Conservation (phyloP, 92 coral and sea anemone genomes). For the Porites cylindrica region DNA sequence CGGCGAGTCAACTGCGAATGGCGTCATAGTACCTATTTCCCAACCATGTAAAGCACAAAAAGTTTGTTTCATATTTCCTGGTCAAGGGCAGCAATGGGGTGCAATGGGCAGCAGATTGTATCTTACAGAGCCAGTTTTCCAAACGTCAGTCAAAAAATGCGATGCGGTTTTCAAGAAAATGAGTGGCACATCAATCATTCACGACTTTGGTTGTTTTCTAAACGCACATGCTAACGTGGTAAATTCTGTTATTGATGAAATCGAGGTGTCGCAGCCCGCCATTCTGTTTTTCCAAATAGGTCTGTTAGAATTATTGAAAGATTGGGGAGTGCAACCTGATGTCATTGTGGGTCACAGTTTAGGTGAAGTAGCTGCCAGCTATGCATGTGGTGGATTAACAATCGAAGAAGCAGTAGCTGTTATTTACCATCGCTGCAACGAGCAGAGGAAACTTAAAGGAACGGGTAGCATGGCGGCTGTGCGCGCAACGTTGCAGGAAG, state of each 20-base stretch:
- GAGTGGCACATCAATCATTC: slow-evolving; percentile 4
- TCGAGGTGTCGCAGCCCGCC: slow-evolving; percentile 40
- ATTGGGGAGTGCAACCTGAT: slow-evolving; percentile 48
- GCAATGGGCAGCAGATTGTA: slow-evolving; percentile 42
- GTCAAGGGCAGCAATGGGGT: slow-evolving; percentile 48
- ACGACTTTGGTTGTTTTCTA: background rate
- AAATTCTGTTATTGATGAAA: slow-evolving; percentile 1
- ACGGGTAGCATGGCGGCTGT: slow-evolving; percentile 53
- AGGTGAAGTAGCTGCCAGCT: slow-evolving; percentile 55
- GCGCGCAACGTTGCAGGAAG: slow-evolving; percentile 33
- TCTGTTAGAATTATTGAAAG: slow-evolving; percentile 27
- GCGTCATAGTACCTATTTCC: background rate
- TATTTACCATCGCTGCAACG: slow-evolving; percentile 31
- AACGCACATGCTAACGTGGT: background rate
- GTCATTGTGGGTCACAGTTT: slow-evolving; percentile 55
- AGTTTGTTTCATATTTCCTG: slow-evolving; percentile 41
- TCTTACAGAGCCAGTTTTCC: slow-evolving; percentile 30
- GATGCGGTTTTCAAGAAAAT: background rate
- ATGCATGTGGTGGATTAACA: slow-evolving; percentile 36
- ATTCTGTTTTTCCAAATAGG: slow-evolving; percentile 38
- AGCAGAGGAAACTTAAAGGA: slow-evolving; percentile 19
- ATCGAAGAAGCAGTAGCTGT: slow-evolving; percentile 35
- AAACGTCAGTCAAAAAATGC: slow-evolving; percentile 16
- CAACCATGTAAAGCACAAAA: slow-evolving; percentile 14
- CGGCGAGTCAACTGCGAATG: background rate